Evolutionary conservation across 2,888 invertebrate genomes (phyloP).

Genomic region (Nephrocerus scutellatus): DNA sequence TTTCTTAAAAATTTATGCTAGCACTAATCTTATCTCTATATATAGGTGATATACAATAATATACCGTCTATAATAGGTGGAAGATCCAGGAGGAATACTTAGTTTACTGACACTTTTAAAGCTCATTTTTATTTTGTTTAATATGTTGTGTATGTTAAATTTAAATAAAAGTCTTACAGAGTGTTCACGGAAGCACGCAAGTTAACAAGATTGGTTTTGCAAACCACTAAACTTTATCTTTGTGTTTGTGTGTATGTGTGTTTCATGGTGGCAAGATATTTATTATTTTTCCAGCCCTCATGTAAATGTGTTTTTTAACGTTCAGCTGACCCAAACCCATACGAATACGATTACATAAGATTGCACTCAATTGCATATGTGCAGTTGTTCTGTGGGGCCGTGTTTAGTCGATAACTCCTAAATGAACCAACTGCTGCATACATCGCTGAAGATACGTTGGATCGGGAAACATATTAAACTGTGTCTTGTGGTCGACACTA

Average conservation of each 20-base stretch:
- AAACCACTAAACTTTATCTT: constrained; percentile 18
- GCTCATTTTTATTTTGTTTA: background rate
- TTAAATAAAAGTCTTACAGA: too few species aligned
- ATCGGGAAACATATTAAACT: constrained; percentile 71
- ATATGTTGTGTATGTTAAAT: too few species aligned
- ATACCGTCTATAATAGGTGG: too few species aligned
- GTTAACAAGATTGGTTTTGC: background rate
- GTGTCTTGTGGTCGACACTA: constrained; percentile 80
- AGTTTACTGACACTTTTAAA: too few species aligned
- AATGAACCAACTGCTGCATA: constrained; percentile 48
- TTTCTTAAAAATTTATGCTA: too few species aligned
- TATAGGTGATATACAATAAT: too few species aligned
- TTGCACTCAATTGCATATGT: constrained; percentile 39
- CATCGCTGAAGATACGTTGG: constrained; percentile 62
- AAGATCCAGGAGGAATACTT: too few species aligned
- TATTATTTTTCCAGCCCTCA: background rate
- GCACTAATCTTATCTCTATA: too few species aligned
- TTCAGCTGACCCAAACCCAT: constrained; percentile 20
- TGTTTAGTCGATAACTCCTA: constrained; percentile 47
- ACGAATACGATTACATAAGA: constrained; percentile 23
- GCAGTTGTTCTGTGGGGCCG: constrained; percentile 7
- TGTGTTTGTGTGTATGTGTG: constrained; percentile 4
- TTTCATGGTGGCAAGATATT: background rate
- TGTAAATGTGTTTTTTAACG: constrained; percentile 14
- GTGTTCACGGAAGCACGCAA: background rate